These are phyloP conservation scores for Zosterops lateralis DNA, from an alignment of 2,113 vertebrate genomes.

Conservation along the genomic window DNA sequence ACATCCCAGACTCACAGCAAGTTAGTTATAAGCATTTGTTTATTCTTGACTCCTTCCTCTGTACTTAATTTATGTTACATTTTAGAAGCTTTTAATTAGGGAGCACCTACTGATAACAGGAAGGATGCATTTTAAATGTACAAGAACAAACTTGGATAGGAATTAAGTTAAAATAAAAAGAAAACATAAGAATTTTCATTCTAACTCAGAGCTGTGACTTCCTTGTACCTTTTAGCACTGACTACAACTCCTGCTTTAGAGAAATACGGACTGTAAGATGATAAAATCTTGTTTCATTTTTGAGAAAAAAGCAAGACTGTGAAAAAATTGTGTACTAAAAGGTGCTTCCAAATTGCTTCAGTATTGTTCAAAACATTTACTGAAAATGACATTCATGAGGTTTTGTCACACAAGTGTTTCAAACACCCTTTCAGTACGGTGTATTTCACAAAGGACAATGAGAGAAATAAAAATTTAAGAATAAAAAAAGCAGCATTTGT, in stretches of 20 bases:
- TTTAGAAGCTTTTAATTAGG: conserved; percentile 73
- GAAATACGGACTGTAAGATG: neutral
- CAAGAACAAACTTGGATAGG: conserved; percentile 11
- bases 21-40: conserved; percentile 60
- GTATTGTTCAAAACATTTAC: neutral
- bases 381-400: neutral
- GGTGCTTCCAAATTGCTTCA: neutral
- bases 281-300: neutral
- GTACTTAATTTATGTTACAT: conserved; percentile 71
- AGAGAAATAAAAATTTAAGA: neutral
- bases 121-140: conserved; percentile 37
- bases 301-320: neutral
- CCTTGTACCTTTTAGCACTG: neutral
- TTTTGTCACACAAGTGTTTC: neutral
- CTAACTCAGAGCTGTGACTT: conserved; percentile 14
- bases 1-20: conserved; percentile 42
- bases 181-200: neutral
- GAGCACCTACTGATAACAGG: conserved; percentile 50
- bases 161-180: conserved; percentile 19
- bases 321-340: neutral
- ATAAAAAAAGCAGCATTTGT: neutral
- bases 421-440: fast-evolving
- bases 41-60: conserved; percentile 61
- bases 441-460: neutral
- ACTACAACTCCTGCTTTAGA: neutral